Conservation (phyloP, 2,113 vertebrate species). For the Panthera uncia region DNA sequence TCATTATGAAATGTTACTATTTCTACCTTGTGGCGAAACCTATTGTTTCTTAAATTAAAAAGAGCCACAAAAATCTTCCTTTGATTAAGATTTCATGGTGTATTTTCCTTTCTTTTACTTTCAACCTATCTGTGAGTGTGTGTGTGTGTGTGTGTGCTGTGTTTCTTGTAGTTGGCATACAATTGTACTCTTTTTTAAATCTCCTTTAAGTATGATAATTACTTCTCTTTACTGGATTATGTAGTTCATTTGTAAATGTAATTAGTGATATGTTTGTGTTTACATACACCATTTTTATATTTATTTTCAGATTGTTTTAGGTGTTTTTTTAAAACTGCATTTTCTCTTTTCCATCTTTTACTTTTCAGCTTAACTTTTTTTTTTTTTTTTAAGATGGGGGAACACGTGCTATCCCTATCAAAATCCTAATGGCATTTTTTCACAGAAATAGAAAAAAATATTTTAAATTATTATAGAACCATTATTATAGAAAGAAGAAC, state of each 20-base stretch:
- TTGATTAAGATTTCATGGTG: not conserved
- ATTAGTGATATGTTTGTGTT: not conserved
- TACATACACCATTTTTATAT: not conserved
- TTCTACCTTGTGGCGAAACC: not conserved
- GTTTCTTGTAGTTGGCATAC: not conserved
- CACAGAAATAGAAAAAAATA: not conserved
- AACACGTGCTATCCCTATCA: not conserved
- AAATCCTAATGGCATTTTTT: not conserved
- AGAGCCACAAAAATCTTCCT: not conserved
- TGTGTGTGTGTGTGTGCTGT: too few relatives aligned
- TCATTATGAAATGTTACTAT: not conserved
- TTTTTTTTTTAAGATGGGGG: not conserved
- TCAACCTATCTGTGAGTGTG: not conserved
- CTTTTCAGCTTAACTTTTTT: not conserved
- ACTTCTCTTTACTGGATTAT: not conserved
- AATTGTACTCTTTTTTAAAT: not conserved
- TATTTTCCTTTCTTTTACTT: not conserved
- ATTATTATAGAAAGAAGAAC: not conserved
- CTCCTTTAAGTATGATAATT: not conserved
- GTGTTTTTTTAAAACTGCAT: not conserved
- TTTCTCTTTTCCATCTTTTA: not conserved
- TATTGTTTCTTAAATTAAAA: not conserved
- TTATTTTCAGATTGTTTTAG: not conserved
- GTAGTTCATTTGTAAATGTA: not conserved
- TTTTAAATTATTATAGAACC: not conserved